Evolutionary conservation across 2,797 vertebrate genomes (phyloP).

Genomic region (Siniperca undulata): DNA sequence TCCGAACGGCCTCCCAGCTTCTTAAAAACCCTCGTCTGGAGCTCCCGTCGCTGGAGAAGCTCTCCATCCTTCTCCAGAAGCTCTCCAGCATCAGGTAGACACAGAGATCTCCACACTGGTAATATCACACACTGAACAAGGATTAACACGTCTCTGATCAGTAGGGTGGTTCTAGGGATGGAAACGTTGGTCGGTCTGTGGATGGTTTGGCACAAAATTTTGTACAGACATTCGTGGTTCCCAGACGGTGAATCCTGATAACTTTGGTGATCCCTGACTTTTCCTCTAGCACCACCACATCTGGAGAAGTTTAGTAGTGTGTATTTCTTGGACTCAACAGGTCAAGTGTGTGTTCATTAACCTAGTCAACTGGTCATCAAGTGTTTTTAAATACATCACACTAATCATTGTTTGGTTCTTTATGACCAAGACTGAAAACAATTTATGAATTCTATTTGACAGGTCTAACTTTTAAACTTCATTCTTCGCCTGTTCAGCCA

Average conservation of each 20-base stretch:
- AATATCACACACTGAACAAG: neutral
- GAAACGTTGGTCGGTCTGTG: neutral
- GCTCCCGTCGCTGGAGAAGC: constrained; percentile 87
- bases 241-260: neutral
- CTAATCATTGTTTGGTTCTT: neutral
- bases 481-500: neutral
- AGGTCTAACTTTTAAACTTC: neutral
- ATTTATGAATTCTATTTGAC: neutral
- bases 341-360: neutral
- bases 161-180: neutral
- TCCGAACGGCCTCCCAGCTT: constrained; percentile 85
- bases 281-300: neutral
- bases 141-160: neutral
- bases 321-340: neutral
- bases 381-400: neutral
- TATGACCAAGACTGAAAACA: neutral
- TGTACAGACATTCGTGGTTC: neutral
- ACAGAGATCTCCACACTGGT: neutral
- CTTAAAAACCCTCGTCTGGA: constrained; percentile 88
- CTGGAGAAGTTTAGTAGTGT: neutral
- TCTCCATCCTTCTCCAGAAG: constrained; percentile 92
- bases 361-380: neutral
- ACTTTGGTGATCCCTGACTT: neutral
- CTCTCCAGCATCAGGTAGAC: constrained; percentile 92
- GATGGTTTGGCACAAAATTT: too few species aligned